Conservation (phyloP, 2,888 invertebrate genomes). For the Teinopalpus imperialis region DNA sequence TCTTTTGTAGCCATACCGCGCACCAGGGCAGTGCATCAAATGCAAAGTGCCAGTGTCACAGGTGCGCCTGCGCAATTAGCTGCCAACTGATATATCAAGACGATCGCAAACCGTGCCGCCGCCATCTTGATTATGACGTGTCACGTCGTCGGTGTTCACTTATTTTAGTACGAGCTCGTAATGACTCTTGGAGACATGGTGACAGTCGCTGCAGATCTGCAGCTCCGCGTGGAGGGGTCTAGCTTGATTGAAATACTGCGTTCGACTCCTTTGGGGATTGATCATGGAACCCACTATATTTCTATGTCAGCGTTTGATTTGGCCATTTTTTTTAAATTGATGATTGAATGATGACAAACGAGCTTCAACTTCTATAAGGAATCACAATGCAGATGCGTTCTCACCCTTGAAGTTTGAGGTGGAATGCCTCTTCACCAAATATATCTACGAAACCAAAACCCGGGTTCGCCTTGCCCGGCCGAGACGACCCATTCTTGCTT, state of each 20-base stretch:
- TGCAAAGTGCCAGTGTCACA: conserved; percentile 46
- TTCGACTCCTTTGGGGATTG: neutral
- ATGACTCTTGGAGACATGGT: conserved; percentile 1
- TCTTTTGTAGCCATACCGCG: conserved; percentile 30
- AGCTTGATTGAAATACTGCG: conserved; percentile 20
- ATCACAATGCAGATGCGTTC: too few relatives aligned
- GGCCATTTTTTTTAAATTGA: too few relatives aligned
- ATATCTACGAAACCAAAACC: too few relatives aligned
- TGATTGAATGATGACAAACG: too few relatives aligned
- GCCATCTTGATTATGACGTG: conserved; percentile 42
- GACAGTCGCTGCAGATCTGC: neutral
- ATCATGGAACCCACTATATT: neutral
- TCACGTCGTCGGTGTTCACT: conserved; percentile 8
- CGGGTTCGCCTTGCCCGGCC: too few relatives aligned
- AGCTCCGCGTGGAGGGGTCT: conserved; percentile 11
- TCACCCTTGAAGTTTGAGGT: too few relatives aligned
- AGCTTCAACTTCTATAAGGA: too few relatives aligned
- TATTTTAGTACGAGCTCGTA: conserved; percentile 13
- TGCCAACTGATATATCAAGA: conserved; percentile 45
- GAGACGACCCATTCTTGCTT: too few relatives aligned
- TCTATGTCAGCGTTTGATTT: neutral
- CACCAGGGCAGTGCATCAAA: conserved; percentile 42
- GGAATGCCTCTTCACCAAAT: too few relatives aligned
- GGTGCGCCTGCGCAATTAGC: conserved; percentile 38
- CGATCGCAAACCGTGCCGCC: conserved; percentile 29